Evolutionary conservation across 1,140 invertebrate genomes (phyloP).

Genomic region (Drosophila teissieri): DNA sequence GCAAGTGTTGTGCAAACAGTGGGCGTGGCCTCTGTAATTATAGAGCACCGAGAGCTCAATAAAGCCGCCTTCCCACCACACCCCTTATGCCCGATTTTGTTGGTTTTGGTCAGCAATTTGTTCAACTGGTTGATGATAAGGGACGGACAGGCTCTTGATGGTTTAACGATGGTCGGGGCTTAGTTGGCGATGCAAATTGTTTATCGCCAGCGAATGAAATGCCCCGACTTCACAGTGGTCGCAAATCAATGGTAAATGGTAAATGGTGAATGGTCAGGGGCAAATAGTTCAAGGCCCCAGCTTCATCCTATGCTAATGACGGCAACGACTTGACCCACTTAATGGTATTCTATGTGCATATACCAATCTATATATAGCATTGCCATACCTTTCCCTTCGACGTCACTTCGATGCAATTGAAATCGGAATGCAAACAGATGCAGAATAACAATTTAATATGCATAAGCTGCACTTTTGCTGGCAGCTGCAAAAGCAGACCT

Average conservation of each 20-base stretch:
- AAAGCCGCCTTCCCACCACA: constrained; percentile 22
- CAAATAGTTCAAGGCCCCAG: constrained; percentile 34
- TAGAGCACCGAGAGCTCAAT: constrained; percentile 54
- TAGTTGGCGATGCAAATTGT: constrained; percentile 80
- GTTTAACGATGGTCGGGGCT: constrained; percentile 37
- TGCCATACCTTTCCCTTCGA: background rate
- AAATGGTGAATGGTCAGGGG: constrained; percentile 25
- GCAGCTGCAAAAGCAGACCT: constrained; percentile 19
- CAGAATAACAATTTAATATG: constrained; percentile 55
- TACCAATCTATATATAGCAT: background rate
- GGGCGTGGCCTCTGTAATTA: constrained; percentile 66
- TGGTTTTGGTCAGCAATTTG: constrained; percentile 71
- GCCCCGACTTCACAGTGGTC: constrained; percentile 53
- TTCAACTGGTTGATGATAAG: constrained; percentile 55
- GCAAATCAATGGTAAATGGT: constrained; percentile 24
- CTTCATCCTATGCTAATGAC: constrained; percentile 51
- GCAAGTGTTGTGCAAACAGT: constrained; percentile 63
- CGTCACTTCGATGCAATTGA: background rate
- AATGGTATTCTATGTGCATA: background rate
- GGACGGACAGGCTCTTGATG: constrained; percentile 36
- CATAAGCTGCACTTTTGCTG: constrained; percentile 45
- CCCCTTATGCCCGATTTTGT: constrained; percentile 37
- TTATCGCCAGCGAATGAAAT: constrained; percentile 61
- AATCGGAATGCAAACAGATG: constrained; percentile 44
- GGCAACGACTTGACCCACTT: constrained; percentile 59